Conservation (phyloP, 2,888 invertebrate genomes). For the Chaitophorus viminalis region DNA sequence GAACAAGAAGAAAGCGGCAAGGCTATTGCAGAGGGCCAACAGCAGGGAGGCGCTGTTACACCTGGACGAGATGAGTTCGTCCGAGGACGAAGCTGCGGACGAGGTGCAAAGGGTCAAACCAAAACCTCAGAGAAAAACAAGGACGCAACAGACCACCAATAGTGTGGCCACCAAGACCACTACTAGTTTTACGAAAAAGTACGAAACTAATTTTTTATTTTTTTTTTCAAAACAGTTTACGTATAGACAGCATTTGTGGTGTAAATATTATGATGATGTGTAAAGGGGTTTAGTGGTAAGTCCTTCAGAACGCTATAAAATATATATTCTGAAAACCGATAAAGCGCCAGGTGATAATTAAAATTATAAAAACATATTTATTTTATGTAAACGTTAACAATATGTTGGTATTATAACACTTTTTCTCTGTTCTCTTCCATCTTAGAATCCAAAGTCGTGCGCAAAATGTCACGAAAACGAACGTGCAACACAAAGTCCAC, state of each 20-base stretch:
- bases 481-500: slow-evolving; percentile 53
- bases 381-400: too few relatives aligned
- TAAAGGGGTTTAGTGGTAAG: too few relatives aligned
- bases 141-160: slow-evolving; percentile 9
- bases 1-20: slow-evolving; percentile 66
- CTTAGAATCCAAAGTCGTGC: slow-evolving; percentile 42
- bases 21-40: slow-evolving; percentile 70
- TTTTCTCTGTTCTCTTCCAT: neutral
- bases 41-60: slow-evolving; percentile 69
- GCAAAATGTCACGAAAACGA: slow-evolving; percentile 30
- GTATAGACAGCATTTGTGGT: too few relatives aligned
- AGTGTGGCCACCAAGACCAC: slow-evolving; percentile 45
- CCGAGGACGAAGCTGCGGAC: slow-evolving; percentile 69
- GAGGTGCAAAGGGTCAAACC: slow-evolving; percentile 62
- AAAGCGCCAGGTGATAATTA: neutral
- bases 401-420: neutral
- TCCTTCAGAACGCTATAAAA: neutral
- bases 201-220: neutral
- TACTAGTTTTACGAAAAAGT: slow-evolving; percentile 55
- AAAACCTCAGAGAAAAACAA: slow-evolving; percentile 55
- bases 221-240: neutral
- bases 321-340: neutral
- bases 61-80: slow-evolving; percentile 68
- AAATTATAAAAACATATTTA: neutral
- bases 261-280: too few relatives aligned